These are phyloP conservation scores for Drosophila pectinifera DNA, from an alignment of 1,140 invertebrate species.

Conservation along the genomic window DNA sequence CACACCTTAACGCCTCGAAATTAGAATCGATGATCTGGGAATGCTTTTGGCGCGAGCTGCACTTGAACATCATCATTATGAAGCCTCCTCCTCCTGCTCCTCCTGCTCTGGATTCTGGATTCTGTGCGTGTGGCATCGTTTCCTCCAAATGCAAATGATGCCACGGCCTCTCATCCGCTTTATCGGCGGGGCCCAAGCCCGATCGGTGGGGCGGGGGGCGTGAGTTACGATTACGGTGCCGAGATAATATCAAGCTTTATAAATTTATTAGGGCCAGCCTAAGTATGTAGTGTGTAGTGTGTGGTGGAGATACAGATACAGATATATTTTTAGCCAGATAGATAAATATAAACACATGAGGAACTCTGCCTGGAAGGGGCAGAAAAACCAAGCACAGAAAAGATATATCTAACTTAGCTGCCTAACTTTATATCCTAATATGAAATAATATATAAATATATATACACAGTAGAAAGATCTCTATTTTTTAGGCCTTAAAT, in stretches of 20 bases:
- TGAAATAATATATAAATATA: no score
- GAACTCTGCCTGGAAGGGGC: not conserved
- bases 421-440: no score
- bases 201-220: conserved; percentile 2
- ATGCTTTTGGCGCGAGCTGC: conserved; percentile 20
- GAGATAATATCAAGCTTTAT: conserved; percentile 53
- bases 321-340: conserved; percentile 61
- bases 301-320: conserved; percentile 3
- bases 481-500: not conserved
- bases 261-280: conserved; percentile 56
- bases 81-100: not conserved
- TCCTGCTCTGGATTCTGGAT: not conserved
- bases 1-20: conserved; percentile 69
- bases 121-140: conserved; percentile 45
- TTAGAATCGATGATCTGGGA: conserved; percentile 42
- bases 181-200: conserved; percentile 21
- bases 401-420: no score
- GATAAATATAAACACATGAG: conserved; percentile 31
- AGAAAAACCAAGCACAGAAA: no score
- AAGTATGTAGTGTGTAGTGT: not conserved
- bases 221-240: conserved; percentile 39
- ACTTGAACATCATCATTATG: conserved; percentile 46
- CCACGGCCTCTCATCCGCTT: conserved; percentile 7
- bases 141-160: conserved; percentile 58
- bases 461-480: not conserved